A percentile compares a stretch with the other conserved stretches of the same genome.
Evolutionary conservation across 2,113 vertebrate genomes (phyloP).

Genomic region (Oxyruncus cristatus): DNA sequence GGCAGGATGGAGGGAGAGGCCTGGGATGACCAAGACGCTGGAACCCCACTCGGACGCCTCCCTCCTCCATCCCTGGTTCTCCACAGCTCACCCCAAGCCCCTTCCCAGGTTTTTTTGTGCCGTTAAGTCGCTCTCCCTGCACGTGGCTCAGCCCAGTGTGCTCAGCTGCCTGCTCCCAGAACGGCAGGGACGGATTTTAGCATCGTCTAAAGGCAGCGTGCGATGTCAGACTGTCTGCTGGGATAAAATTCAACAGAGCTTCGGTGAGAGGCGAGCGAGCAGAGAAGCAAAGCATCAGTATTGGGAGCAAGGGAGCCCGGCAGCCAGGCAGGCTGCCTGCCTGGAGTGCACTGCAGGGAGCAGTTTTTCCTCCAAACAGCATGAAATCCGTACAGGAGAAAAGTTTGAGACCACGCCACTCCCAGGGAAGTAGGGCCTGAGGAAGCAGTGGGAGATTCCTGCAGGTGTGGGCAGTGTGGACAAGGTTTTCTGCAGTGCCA

Average conservation of each 20-base stretch:
- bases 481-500: not conserved
- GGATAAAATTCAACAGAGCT: not conserved
- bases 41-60: fast-evolving
- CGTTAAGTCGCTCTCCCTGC: fast-evolving
- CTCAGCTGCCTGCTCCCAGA: not conserved
- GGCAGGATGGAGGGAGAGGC: not conserved
- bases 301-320: not conserved
- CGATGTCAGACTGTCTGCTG: not conserved
- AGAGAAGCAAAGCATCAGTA: not conserved
- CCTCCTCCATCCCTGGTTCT: not conserved
- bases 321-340: not conserved
- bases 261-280: not conserved
- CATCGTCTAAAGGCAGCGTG: not conserved
- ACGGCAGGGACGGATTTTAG: not conserved
- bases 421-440: not conserved
- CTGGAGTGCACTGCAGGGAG: not conserved
- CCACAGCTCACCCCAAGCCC: not conserved
- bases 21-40: fast-evolving
- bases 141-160: fast-evolving
- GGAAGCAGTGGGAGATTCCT: not conserved
- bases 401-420: not conserved
- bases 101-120: not conserved
- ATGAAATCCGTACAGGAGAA: not conserved
- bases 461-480: not conserved
- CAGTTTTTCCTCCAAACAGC: not conserved